These are phyloP conservation scores for Drosophila ercepeae DNA, from an alignment of 1,140 invertebrate species.

Conservation along the genomic window DNA sequence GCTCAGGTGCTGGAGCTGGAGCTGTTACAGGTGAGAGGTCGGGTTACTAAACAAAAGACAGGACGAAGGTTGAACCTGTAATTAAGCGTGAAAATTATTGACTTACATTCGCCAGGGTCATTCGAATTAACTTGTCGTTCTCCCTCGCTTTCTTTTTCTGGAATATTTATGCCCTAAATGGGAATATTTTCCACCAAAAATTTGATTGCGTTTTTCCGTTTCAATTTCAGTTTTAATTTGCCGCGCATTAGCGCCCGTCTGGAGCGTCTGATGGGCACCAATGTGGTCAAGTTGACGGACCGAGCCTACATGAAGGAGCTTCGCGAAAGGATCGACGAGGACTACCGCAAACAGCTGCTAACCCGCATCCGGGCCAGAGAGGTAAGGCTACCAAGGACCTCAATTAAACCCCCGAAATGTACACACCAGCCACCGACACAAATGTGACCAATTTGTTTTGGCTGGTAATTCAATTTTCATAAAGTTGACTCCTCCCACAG, in stretches of 20 bases:
- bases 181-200: conserved; percentile 3
- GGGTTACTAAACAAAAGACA: not conserved
- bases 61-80: conserved; percentile 18
- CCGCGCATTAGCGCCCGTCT: conserved; percentile 85
- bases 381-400: conserved; percentile 82
- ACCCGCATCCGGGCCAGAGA: conserved; percentile 86
- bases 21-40: conserved; percentile 6
- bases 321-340: conserved; percentile 85
- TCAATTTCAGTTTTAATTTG: conserved; percentile 84
- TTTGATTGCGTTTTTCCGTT: conserved; percentile 4
- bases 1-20: not conserved
- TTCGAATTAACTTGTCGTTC: conserved; percentile 32
- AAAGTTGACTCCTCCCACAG: conserved; percentile 17
- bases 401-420: conserved; percentile 25
- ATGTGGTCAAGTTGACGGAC: conserved; percentile 87
- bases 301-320: conserved; percentile 87
- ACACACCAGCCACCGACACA: conserved; percentile 37
- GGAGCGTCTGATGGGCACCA: conserved; percentile 87
- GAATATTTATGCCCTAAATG: not conserved
- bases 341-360: conserved; percentile 85
- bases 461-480: conserved; percentile 68
- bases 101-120: conserved; percentile 34
- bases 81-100: conserved; percentile 49
- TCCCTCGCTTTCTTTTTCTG: conserved; percentile 13
- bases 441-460: conserved; percentile 70